These are phyloP conservation scores for Dorcus hopei DNA, from an alignment of 2,888 invertebrate genomes.

Conservation along the genomic window DNA sequence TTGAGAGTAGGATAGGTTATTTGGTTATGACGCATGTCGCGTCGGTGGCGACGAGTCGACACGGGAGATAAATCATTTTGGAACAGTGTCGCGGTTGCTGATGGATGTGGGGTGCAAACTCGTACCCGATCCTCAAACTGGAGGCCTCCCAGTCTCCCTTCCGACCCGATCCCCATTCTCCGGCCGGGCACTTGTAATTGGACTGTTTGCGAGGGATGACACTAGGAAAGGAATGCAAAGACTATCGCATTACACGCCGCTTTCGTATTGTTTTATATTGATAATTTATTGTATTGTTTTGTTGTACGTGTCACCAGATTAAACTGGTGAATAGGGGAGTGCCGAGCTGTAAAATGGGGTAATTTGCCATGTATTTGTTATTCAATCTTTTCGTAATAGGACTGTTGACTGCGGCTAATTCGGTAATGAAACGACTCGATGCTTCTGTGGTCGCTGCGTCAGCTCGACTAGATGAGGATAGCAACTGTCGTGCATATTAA, in stretches of 20 bases:
- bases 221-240: slow-evolving; percentile 45
- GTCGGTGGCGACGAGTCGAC: slow-evolving; percentile 39
- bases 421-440: slow-evolving; percentile 36
- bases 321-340: slow-evolving; percentile 40
- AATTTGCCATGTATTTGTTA: slow-evolving; percentile 41
- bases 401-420: slow-evolving; percentile 38
- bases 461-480: slow-evolving; percentile 2
- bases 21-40: slow-evolving; percentile 43
- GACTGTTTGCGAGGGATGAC: slow-evolving; percentile 39
- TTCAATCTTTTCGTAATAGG: slow-evolving; percentile 42
- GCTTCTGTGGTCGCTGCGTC: slow-evolving; percentile 12
- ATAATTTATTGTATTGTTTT: slow-evolving; percentile 50
- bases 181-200: slow-evolving; percentile 32
- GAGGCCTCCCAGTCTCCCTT: slow-evolving; percentile 1
- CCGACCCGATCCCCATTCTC: slow-evolving; percentile 9
- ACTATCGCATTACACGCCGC: slow-evolving; percentile 45
- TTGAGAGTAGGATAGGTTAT: slow-evolving; percentile 42
- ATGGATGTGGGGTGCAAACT: slow-evolving; percentile 36
- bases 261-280: slow-evolving; percentile 50
- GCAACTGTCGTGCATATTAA: slow-evolving; percentile 43
- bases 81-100: slow-evolving; percentile 36
- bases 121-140: slow-evolving; percentile 12
- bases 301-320: slow-evolving; percentile 46
- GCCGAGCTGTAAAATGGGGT: slow-evolving; percentile 32
- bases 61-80: slow-evolving; percentile 40